Conservation (phyloP, 2,113 vertebrate genomes). For the Actinemys pallida region DNA sequence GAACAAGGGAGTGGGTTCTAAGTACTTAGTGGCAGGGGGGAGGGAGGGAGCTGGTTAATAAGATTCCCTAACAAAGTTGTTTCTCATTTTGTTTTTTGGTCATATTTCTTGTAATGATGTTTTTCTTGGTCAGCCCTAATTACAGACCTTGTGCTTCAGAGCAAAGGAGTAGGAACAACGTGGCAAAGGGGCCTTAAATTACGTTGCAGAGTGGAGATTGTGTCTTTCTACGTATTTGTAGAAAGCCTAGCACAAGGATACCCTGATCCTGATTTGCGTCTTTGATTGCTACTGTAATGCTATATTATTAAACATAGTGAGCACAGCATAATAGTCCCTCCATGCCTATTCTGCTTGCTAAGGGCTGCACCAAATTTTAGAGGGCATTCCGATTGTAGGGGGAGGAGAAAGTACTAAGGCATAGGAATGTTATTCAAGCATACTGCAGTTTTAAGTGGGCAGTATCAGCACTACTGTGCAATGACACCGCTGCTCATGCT, state of each 20-base stretch:
- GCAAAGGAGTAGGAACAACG: not conserved
- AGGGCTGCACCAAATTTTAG: not conserved
- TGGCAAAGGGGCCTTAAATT: not conserved
- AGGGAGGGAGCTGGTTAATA: not conserved
- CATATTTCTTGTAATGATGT: not conserved
- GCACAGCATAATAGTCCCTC: not conserved
- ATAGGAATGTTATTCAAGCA: not conserved
- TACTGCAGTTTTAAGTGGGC: not conserved
- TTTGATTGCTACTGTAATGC: not conserved
- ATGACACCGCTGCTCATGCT: not conserved
- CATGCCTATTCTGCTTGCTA: not conserved
- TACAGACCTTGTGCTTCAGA: not conserved
- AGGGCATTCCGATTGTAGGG: not conserved
- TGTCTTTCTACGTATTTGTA: not conserved
- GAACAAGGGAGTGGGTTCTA: not conserved
- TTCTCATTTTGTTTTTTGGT: not conserved
- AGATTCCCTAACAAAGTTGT: not conserved
- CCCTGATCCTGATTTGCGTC: not conserved
- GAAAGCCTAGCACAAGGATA: not conserved
- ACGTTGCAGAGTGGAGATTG: not conserved
- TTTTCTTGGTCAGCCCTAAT: not conserved
- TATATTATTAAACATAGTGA: not conserved
- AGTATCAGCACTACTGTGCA: not conserved
- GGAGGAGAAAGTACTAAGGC: not conserved
- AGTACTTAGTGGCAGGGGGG: not conserved